Percentiles rank a stretch among this genome's conserved stretches.
Conservation (phyloP, 35 echinoderm and acorn worm species). For the Anneissia japonica region DNA sequence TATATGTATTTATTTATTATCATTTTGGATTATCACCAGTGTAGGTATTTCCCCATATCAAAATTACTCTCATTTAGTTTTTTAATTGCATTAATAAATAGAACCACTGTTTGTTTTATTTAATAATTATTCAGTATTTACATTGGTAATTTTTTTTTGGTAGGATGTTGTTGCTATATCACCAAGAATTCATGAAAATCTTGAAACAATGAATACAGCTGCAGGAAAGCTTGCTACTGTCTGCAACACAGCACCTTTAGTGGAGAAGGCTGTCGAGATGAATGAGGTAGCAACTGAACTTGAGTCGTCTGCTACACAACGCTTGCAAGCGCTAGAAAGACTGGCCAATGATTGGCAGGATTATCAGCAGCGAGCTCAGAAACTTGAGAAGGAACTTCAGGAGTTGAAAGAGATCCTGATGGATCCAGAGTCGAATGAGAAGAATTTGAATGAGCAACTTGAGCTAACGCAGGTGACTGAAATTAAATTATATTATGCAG, state of each 20-base stretch:
- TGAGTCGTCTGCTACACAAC: neutral
- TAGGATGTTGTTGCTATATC: constrained; percentile 50
- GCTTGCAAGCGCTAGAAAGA: constrained; percentile 33
- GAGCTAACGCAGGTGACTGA: neutral
- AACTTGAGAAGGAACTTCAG: constrained; percentile 31
- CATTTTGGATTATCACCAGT: no score
- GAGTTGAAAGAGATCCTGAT: constrained; percentile 54
- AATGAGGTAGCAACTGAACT: constrained; percentile 13
- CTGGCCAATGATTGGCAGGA: constrained; percentile 46
- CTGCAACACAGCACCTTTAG: constrained; percentile 29
- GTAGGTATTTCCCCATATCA: no score
- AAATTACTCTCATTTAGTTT: no score
- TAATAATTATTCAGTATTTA: no score
- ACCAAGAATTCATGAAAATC: constrained; percentile 34
- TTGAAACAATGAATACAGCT: constrained; percentile 24
- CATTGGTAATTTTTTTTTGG: no score
- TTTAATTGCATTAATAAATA: no score
- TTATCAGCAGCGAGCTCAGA: constrained; percentile 43
- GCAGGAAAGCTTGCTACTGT: constrained; percentile 38
- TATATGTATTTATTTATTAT: no score
- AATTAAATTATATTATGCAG: no score
- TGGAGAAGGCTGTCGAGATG: constrained; percentile 25
- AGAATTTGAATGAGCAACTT: constrained; percentile 61
- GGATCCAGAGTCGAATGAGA: constrained; percentile 62
- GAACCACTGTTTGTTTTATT: no score